These are phyloP conservation scores for Nomada goodeniana DNA, from an alignment of 2,888 invertebrate species.

Conservation along the genomic window DNA sequence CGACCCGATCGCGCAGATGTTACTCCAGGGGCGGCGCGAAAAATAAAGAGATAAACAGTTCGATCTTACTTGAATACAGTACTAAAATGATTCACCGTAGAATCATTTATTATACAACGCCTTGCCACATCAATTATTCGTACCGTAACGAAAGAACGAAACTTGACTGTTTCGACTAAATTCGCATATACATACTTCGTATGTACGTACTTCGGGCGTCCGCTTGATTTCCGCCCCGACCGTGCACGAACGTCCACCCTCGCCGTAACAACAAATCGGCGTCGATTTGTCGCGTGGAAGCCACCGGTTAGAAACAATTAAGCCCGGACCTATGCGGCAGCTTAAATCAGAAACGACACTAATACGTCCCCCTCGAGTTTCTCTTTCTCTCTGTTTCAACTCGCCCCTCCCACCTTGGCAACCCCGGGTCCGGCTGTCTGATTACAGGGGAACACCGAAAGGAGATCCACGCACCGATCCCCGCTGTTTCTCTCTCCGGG, in stretches of 20 bases:
- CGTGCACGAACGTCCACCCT: too few species aligned
- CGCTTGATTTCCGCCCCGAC: too few species aligned
- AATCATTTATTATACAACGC: too few species aligned
- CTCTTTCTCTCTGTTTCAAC: constrained; percentile 47
- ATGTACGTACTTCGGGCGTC: too few species aligned
- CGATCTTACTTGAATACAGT: too few species aligned
- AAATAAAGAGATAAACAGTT: too few species aligned
- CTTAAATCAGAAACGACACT: constrained; percentile 57
- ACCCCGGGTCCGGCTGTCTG: constrained; percentile 62
- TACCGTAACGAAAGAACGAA: too few species aligned
- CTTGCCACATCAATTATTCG: too few species aligned
- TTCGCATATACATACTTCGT: rapidly evolving
- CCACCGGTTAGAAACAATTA: constrained; percentile 36
- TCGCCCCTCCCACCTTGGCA: constrained; percentile 41
- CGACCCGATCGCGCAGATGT: too few species aligned
- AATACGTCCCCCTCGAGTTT: constrained; percentile 55
- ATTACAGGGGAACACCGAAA: constrained; percentile 76
- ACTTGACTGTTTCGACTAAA: too few species aligned
- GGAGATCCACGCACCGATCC: constrained; percentile 70
- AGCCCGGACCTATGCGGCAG: constrained; percentile 9
- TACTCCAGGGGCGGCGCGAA: too few species aligned
- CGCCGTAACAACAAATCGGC: background rate
- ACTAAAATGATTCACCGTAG: too few species aligned
- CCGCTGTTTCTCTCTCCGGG: constrained; percentile 70
- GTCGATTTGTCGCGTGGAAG: background rate